Conservation (phyloP, 2,113 vertebrate species). For the Sterna hirundo region DNA sequence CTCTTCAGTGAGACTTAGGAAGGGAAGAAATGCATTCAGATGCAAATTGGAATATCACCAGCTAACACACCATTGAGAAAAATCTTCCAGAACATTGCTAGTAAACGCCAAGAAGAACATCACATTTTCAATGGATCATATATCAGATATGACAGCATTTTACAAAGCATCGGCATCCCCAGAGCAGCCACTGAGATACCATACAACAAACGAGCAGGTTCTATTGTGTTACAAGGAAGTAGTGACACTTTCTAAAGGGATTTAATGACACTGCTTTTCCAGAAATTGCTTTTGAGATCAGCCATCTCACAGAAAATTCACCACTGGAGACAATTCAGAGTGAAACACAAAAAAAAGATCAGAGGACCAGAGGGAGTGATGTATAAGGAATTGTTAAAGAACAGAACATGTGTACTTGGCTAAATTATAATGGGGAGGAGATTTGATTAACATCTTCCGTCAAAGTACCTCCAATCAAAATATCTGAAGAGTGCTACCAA, state of each 20-base stretch:
- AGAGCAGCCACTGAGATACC: not conserved
- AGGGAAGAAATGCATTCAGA: not conserved
- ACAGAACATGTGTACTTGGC: not conserved
- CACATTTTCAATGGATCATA: not conserved
- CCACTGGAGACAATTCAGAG: not conserved
- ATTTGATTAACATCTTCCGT: not conserved
- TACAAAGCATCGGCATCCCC: not conserved
- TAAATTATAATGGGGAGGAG: not conserved
- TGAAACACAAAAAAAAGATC: not conserved
- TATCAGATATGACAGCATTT: not conserved
- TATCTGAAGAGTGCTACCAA: not conserved
- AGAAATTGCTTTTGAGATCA: not conserved
- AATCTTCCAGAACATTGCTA: not conserved
- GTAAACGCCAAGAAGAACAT: not conserved
- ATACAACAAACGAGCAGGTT: not conserved
- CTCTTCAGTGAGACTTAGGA: not conserved
- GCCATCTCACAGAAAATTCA: not conserved
- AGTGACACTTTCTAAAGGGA: not conserved
- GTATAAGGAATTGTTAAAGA: not conserved
- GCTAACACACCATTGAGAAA: not conserved
- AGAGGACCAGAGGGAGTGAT: not conserved
- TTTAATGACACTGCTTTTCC: not conserved
- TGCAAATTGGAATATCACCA: not conserved
- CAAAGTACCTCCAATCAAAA: not conserved
- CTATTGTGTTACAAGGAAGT: not conserved